Conservation (phyloP, 2,888 invertebrate genomes). For the Caenorhabditis parvicauda region DNA sequence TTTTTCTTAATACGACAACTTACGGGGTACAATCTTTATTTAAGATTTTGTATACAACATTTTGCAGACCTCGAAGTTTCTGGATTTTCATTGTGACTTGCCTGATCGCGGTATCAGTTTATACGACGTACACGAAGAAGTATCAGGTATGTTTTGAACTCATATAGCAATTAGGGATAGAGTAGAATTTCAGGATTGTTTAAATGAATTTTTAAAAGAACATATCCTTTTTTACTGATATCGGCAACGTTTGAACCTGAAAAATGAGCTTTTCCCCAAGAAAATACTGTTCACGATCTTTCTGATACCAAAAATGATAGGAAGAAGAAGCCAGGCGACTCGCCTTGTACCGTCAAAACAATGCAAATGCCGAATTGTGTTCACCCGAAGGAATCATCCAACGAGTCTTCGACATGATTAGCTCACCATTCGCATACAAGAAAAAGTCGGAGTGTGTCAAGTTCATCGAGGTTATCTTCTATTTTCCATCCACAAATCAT, state of each 20-base stretch:
- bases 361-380: conserved; percentile 6
- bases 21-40: too few relatives aligned
- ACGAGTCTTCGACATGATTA: conserved; percentile 13
- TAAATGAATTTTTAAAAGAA: too few relatives aligned
- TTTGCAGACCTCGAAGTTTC: conserved; percentile 14
- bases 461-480: conserved; percentile 27
- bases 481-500: too few relatives aligned
- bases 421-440: conserved; percentile 13
- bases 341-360: conserved; percentile 10
- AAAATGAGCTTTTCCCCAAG: too few relatives aligned
- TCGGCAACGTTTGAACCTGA: too few relatives aligned
- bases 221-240: too few relatives aligned
- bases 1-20: conserved; percentile 14
- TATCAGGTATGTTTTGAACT: too few relatives aligned
- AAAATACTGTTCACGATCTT: too few relatives aligned
- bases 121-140: conserved; percentile 16
- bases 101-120: conserved; percentile 15
- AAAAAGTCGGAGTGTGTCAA: conserved; percentile 23
- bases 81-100: conserved; percentile 16
- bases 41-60: too few relatives aligned
- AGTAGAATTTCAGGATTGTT: too few relatives aligned
- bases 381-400: conserved; percentile 19
- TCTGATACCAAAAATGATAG: too few relatives aligned
- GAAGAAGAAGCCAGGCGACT: conserved; percentile 18
- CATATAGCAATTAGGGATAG: too few relatives aligned